A percentile compares a stretch with the other conserved stretches of the same genome.
Conservation (phyloP, 2,888 invertebrate genomes). For the Cheilosia scutellata region DNA sequence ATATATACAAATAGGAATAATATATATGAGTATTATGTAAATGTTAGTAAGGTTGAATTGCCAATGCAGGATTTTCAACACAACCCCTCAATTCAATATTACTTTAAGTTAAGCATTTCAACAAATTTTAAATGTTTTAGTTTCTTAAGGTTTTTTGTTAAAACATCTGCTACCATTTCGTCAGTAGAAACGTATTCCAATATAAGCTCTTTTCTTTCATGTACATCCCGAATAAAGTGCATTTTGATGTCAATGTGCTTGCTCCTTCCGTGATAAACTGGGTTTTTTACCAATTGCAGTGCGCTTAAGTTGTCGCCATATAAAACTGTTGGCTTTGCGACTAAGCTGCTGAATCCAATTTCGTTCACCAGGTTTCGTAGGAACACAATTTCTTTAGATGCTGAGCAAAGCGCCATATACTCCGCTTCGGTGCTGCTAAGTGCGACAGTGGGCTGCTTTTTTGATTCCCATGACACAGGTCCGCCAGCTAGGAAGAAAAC, state of each 20-base stretch:
- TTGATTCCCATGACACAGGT: slow-evolving; percentile 40
- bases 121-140: slow-evolving; percentile 16
- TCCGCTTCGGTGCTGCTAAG: slow-evolving; percentile 20
- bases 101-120: slow-evolving; percentile 17
- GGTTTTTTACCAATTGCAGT: slow-evolving; percentile 33
- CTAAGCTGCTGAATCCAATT: slow-evolving; percentile 20
- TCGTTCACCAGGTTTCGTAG: slow-evolving; percentile 29
- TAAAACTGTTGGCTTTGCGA: not conserved
- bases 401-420: slow-evolving; percentile 29
- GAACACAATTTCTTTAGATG: slow-evolving; percentile 43
- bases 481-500: slow-evolving; percentile 37
- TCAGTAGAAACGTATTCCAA: not conserved
- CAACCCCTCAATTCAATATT: not conserved
- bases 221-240: slow-evolving; percentile 38
- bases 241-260: slow-evolving; percentile 49
- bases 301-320: slow-evolving; percentile 41
- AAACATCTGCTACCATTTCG: slow-evolving; percentile 37
- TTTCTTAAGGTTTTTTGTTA: slow-evolving; percentile 33
- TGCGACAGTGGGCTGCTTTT: slow-evolving; percentile 25
- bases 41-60: too few relatives aligned
- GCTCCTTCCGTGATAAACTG: slow-evolving; percentile 25
- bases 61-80: too few relatives aligned
- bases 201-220: not conserved
- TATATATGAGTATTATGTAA: too few relatives aligned
- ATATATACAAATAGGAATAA: too few relatives aligned